Conservation (phyloP, 2,888 invertebrate genomes). For the Brachylomia viminalis region DNA sequence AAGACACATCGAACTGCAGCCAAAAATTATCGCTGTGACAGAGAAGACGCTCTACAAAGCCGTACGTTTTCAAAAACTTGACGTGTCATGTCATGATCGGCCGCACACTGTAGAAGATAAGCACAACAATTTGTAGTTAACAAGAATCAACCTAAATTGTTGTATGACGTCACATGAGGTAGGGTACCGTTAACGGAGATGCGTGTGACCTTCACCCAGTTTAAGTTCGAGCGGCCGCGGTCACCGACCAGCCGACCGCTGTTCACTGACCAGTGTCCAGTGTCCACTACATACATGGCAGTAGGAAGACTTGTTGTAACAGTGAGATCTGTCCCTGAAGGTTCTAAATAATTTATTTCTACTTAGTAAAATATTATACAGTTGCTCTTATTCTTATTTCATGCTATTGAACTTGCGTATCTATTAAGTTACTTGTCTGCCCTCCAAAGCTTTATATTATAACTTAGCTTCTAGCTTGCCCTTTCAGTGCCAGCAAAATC, state of each 20-base stretch:
- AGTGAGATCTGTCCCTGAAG: not conserved
- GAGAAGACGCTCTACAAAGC: too few relatives aligned
- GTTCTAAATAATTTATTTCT: not conserved
- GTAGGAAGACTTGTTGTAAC: not conserved
- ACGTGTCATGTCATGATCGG: too few relatives aligned
- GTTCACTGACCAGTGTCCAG: constrained; percentile 15
- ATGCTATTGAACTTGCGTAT: not conserved
- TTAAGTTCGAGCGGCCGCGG: constrained; percentile 20
- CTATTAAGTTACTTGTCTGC: not conserved
- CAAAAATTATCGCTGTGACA: too few relatives aligned
- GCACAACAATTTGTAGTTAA: constrained; percentile 3
- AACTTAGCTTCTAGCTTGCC: not conserved
- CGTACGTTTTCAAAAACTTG: too few relatives aligned
- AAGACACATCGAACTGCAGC: too few relatives aligned
- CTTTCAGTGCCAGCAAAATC: not conserved
- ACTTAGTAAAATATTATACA: not conserved
- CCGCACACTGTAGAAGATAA: too few relatives aligned
- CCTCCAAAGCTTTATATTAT: not conserved
- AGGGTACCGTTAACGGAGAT: constrained; percentile 56
- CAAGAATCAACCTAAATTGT: constrained; percentile 22
- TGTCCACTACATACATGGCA: not conserved
- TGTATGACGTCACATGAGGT: constrained; percentile 38
- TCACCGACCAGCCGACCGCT: constrained; percentile 39
- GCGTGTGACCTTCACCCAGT: constrained; percentile 69
- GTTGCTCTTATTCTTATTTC: not conserved